Conservation (phyloP, 2,797 vertebrate genomes). For the Gorsachius magnificus region DNA sequence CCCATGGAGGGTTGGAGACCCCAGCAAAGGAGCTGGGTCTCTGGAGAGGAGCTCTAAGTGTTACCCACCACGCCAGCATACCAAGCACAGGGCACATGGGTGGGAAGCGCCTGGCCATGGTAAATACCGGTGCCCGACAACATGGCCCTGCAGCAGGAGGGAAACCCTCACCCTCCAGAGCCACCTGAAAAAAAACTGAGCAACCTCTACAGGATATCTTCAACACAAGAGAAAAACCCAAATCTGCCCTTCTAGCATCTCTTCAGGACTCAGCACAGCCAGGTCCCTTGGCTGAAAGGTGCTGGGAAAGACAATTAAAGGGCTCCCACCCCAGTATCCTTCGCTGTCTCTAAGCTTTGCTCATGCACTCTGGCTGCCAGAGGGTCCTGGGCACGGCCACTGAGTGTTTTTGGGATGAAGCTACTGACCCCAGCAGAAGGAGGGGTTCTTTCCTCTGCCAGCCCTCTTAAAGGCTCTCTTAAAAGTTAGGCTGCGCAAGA, state of each 20-base stretch:
- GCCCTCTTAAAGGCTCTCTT: not conserved
- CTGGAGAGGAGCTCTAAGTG: not conserved
- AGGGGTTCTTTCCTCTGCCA: not conserved
- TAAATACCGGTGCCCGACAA: not conserved
- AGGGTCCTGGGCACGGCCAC: not conserved
- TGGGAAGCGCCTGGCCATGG: not conserved
- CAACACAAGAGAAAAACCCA: not conserved
- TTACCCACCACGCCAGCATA: not conserved
- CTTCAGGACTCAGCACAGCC: not conserved
- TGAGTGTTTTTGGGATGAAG: not conserved
- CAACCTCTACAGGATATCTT: not conserved
- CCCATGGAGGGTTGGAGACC: not conserved
- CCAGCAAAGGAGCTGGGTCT: not conserved
- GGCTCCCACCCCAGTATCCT: not conserved
- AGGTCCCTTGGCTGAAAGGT: not conserved
- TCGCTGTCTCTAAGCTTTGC: not conserved
- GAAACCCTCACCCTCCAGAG: not conserved
- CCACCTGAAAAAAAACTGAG: not conserved
- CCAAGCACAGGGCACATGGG: accelerated
- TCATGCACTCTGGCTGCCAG: not conserved
- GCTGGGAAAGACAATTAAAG: not conserved
- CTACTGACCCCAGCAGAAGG: accelerated
- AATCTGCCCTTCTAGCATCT: not conserved
- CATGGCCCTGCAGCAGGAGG: not conserved
- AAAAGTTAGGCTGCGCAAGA: not conserved